Evolutionary conservation across 2,113 vertebrate genomes (phyloP).

Genomic region (Taurulus bubalis): DNA sequence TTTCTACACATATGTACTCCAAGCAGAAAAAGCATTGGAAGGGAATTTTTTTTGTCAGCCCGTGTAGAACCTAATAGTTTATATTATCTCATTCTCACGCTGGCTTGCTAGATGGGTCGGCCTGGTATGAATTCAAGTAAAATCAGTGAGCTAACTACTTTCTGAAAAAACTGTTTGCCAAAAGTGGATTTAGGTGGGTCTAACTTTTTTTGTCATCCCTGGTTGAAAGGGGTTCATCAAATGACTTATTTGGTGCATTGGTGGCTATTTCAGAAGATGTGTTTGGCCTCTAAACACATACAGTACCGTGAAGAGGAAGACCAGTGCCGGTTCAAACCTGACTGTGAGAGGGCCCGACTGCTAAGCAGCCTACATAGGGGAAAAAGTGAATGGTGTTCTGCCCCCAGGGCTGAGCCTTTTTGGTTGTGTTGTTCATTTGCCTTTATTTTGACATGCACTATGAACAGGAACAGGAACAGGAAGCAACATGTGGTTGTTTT

Average conservation of each 20-base stretch:
- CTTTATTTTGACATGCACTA: too few species aligned
- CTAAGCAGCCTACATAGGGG: conserved; percentile 49
- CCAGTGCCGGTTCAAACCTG: conserved; percentile 18
- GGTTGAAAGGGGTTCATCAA: background rate
- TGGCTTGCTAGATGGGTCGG: background rate
- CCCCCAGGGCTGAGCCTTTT: too few species aligned
- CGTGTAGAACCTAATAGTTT: background rate
- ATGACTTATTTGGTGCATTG: background rate
- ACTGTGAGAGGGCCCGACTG: conserved; percentile 47
- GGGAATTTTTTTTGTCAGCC: background rate
- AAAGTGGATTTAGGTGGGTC: background rate
- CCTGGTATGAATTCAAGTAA: background rate
- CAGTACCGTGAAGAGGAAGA: conserved; percentile 43
- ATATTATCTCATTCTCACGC: background rate
- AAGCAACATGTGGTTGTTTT: too few species aligned
- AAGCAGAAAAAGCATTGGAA: too few species aligned
- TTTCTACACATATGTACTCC: background rate
- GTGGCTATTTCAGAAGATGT: conserved; percentile 5
- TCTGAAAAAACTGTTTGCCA: background rate
- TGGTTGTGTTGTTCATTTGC: too few species aligned
- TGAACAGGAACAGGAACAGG: too few species aligned
- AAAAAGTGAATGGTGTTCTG: conserved; percentile 72
- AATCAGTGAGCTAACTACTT: background rate
- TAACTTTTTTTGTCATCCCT: background rate
- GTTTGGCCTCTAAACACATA: conserved; percentile 26